These are phyloP conservation scores for Amblyteles armatorius DNA, from an alignment of 2,888 invertebrate species.

Conservation along the genomic window DNA sequence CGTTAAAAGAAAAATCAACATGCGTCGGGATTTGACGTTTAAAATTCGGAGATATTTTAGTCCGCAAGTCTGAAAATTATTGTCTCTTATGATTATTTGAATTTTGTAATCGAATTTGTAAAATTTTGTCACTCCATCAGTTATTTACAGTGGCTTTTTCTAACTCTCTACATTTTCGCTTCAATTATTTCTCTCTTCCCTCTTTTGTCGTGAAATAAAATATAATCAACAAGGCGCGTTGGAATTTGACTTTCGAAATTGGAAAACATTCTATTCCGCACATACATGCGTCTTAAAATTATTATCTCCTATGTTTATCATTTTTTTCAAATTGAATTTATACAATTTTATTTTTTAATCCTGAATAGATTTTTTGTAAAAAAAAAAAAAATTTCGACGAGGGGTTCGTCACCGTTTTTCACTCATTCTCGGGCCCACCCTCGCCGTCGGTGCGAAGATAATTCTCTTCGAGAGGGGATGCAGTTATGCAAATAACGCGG, in stretches of 20 bases:
- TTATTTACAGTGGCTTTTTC: constrained; percentile 48
- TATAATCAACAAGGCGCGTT: not conserved
- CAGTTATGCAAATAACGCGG: constrained; percentile 75
- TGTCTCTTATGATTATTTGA: no score
- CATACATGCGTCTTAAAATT: not conserved
- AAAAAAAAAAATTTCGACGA: not conserved
- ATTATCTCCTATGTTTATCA: constrained; percentile 12
- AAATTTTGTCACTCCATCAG: constrained; percentile 6
- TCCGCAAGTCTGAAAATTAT: no score
- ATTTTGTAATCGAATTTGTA: no score
- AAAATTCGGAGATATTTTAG: no score
- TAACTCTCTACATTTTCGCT: constrained; percentile 20
- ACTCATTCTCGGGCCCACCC: constrained; percentile 20
- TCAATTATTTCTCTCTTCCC: constrained; percentile 22
- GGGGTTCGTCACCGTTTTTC: constrained; percentile 30
- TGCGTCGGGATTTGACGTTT: no score
- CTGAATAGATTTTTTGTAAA: not conserved
- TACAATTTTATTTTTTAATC: not conserved
- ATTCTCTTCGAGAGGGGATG: constrained; percentile 69
- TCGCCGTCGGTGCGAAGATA: constrained; percentile 59
- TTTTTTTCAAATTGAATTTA: not conserved
- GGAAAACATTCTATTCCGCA: not conserved
- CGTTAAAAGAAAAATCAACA: not conserved
- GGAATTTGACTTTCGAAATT: not conserved
- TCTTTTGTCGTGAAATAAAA: not conserved